These are phyloP conservation scores for Scatophagus argus DNA, from an alignment of 2,113 vertebrate species.

Conservation along the genomic window DNA sequence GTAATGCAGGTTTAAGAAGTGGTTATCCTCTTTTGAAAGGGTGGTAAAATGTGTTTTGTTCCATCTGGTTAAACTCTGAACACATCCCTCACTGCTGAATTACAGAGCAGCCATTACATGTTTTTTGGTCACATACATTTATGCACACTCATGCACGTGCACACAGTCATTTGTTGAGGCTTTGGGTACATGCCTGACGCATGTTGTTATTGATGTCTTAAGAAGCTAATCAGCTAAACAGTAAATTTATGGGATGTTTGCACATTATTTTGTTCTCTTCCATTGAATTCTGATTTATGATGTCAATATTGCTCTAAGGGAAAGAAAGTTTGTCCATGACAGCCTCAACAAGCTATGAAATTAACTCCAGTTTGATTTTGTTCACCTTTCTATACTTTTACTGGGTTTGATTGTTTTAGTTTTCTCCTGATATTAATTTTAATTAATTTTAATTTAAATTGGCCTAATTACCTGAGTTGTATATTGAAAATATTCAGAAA, in stretches of 20 bases:
- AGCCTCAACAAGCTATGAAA: not conserved
- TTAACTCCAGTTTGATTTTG: not conserved
- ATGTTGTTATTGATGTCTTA: conserved; percentile 27
- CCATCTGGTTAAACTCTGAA: conserved; percentile 2
- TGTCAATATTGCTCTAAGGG: not conserved
- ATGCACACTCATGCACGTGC: not conserved
- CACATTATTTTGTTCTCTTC: not conserved
- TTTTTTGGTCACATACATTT: not conserved
- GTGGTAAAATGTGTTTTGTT: not conserved
- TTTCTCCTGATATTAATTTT: not conserved
- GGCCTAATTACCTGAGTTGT: not conserved
- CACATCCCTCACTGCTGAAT: not conserved
- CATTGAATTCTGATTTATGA: not conserved
- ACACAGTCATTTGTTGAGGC: not conserved
- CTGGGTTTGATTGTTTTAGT: not conserved
- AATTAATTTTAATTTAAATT: not conserved
- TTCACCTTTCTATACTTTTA: not conserved
- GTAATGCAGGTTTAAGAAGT: not conserved
- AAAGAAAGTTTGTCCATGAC: not conserved
- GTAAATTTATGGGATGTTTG: not conserved
- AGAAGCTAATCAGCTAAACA: no score
- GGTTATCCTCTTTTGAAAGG: not conserved
- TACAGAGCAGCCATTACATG: conserved; percentile 1
- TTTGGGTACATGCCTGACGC: conserved; percentile 15
- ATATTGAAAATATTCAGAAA: not conserved